Evolutionary conservation across 1,140 invertebrate genomes (phyloP).

Genomic region (Ips nitidus): DNA sequence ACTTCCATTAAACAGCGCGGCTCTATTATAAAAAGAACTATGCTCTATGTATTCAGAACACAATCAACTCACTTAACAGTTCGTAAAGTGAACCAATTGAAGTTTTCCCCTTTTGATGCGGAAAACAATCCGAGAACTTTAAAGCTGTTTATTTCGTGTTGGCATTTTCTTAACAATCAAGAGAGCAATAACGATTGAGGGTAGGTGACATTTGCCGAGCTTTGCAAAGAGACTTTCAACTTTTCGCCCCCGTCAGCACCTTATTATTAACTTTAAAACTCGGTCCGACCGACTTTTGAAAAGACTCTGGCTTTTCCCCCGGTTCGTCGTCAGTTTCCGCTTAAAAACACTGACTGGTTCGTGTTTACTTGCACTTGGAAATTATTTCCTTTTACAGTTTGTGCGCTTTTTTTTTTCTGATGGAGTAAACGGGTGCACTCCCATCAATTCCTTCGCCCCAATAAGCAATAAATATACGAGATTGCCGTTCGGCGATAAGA

Average conservation of each 20-base stretch:
- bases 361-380: too few relatives aligned
- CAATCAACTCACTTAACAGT: too few relatives aligned
- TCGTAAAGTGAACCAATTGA: neutral
- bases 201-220: neutral
- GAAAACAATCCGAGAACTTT: neutral
- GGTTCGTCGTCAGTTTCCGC: too few relatives aligned
- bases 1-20: too few relatives aligned
- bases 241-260: neutral
- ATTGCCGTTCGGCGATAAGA: neutral
- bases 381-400: too few relatives aligned
- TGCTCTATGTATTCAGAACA: neutral
- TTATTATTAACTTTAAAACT: too few relatives aligned
- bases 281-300: too few relatives aligned
- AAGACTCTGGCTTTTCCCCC: too few relatives aligned
- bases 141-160: slow-evolving; percentile 13
- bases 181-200: neutral
- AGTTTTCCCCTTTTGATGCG: neutral
- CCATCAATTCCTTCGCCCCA: neutral
- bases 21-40: too few relatives aligned
- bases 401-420: too few relatives aligned
- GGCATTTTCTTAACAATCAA: slow-evolving; percentile 1
- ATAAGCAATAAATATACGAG: slow-evolving; percentile 3
- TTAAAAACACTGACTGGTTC: too few relatives aligned
- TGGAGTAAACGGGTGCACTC: too few relatives aligned
- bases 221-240: neutral